Evolutionary conservation across 2,113 vertebrate species (phyloP).

Genomic region (Etia nguti): DNA sequence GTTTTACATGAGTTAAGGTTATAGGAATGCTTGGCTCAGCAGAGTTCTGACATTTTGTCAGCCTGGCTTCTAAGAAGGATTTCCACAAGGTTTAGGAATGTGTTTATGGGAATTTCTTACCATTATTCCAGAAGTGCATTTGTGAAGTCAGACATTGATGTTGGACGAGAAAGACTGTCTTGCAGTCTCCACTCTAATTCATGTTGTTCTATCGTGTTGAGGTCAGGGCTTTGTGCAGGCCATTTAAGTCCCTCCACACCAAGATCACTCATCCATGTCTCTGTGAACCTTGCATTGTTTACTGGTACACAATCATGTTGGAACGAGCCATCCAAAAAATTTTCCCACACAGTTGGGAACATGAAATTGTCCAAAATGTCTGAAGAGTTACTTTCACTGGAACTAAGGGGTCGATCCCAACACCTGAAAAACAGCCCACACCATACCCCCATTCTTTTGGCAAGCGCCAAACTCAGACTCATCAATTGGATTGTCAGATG

Average conservation of each 20-base stretch:
- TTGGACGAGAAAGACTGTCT: neutral
- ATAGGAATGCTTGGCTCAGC: neutral
- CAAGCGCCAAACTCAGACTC: neutral
- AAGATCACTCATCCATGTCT: neutral
- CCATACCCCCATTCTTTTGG: neutral
- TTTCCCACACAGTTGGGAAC: neutral
- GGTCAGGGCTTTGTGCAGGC: neutral
- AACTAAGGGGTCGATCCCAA: neutral
- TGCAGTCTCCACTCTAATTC: neutral
- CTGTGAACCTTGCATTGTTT: neutral
- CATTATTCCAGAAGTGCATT: neutral
- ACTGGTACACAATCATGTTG: neutral
- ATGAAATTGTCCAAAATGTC: neutral
- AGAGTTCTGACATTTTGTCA: neutral
- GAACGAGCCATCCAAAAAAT: neutral
- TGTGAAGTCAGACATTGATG: neutral
- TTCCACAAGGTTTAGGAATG: neutral
- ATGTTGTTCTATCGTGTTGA: neutral
- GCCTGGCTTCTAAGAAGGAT: neutral
- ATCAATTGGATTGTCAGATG: neutral
- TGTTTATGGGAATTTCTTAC: neutral
- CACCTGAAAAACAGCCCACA: neutral
- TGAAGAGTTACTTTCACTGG: neutral
- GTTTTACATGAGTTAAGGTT: rapidly evolving
- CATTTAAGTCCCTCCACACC: neutral